These are phyloP conservation scores for Oreohelix idahoensis DNA, from an alignment of 1,140 invertebrate species.

Conservation along the genomic window DNA sequence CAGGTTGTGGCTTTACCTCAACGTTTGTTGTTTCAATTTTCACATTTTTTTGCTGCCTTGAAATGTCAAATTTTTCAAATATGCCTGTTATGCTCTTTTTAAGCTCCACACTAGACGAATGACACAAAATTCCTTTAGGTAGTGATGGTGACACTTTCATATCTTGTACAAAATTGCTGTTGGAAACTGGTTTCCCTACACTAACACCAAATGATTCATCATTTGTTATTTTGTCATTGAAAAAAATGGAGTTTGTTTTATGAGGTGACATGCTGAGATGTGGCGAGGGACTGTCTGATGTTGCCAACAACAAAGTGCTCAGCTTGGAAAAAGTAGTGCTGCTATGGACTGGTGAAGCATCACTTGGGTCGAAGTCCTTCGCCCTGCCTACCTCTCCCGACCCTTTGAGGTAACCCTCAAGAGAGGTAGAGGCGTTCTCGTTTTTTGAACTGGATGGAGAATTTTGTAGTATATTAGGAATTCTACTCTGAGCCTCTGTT, in stretches of 20 bases:
- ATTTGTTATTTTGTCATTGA: background rate
- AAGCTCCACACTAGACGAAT: conserved; percentile 10
- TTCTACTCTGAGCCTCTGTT: conserved; percentile 33
- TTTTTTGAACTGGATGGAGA: conserved; percentile 63
- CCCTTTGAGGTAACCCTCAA: conserved; percentile 66
- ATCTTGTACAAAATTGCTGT: conserved; percentile 6
- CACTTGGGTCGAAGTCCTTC: conserved; percentile 39
- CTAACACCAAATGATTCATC: background rate
- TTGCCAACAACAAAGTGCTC: conserved; percentile 34
- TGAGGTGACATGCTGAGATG: conserved; percentile 5
- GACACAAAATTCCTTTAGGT: background rate
- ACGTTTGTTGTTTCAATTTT: background rate
- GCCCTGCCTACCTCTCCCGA: conserved; percentile 62
- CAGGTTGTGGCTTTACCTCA: background rate
- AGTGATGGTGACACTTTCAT: background rate
- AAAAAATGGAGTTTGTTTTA: conserved; percentile 20
- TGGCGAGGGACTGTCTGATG: conserved; percentile 25
- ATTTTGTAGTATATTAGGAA: conserved; percentile 42
- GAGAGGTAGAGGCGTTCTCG: conserved; percentile 69
- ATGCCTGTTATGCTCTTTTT: conserved; percentile 27
- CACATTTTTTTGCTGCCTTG: conserved; percentile 28
- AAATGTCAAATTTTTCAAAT: conserved; percentile 45
- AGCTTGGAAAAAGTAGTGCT: conserved; percentile 29
- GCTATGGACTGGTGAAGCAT: background rate
- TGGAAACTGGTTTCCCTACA: background rate